Percentiles rank a stretch among this genome's conserved stretches.
Evolutionary conservation across 2,797 vertebrate genomes (phyloP).

Genomic region (Pangasius mekongensis): DNA sequence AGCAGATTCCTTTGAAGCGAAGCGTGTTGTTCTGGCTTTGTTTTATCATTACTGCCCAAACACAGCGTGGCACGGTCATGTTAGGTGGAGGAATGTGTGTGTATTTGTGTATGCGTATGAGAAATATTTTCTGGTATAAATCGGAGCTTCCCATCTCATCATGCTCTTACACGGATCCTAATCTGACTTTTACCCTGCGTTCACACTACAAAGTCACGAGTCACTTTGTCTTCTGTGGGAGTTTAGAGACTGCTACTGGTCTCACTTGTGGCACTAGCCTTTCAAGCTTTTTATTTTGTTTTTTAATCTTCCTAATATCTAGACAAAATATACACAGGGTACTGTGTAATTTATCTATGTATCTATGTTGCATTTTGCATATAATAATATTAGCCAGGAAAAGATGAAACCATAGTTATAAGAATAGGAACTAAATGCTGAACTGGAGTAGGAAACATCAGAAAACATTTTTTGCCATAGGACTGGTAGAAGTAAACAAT

Average conservation of each 20-base stretch:
- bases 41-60: slow-evolving; percentile 53
- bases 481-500: not conserved
- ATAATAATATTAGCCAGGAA: not conserved
- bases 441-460: not conserved
- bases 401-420: not conserved
- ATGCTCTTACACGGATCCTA: not conserved
- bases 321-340: not conserved
- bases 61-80: slow-evolving; percentile 23
- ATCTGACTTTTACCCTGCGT: slow-evolving; percentile 4
- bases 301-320: not conserved
- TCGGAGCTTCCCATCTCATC: slow-evolving; percentile 48
- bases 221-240: not conserved
- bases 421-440: not conserved
- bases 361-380: not conserved
- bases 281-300: not conserved
- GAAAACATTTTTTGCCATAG: not conserved
- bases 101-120: slow-evolving; percentile 15
- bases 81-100: slow-evolving; percentile 8
- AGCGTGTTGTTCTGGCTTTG: slow-evolving; percentile 36
- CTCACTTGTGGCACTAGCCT: not conserved
- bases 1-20: not conserved
- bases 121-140: slow-evolving; percentile 38
- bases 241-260: not conserved
- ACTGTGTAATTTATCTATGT: not conserved
- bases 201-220: not conserved